Base-by-base conservation (phyloP, 1,140 invertebrate species). In the Alviniconcha marisindica region DNA sequence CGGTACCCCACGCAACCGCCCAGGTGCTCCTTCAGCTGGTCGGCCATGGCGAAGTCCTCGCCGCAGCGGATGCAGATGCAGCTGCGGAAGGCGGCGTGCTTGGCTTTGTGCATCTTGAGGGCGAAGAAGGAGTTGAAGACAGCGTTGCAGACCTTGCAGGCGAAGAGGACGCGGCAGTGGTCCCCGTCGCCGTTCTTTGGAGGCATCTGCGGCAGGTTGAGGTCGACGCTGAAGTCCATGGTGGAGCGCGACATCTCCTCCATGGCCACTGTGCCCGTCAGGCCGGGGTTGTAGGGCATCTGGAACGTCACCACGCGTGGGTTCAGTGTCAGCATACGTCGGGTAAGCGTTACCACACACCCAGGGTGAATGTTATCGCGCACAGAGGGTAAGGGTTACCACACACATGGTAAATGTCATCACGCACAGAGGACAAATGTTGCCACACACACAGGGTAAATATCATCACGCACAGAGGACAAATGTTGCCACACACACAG, bases 31-130 rank as follows among this genome's bases (percentile, higher is more conserved):
- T 44, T 81, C 63, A 69, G 42, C 42, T 44, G 36, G 28, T 81
- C 66, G 28, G 28, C 28, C 15, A 42, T 28, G 42, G 42, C 42
- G 24, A 69, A 48, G 24, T 81, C 60, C 21, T 81, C 56, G 38
- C 79, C 69, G 36, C 69, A 71, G 69, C 69, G 69, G 28, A 71
- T 71, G 36, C 69, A 71, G 36, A 71, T 40, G 5, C 36, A 38
- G 33, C 3, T 42, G 33, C 38, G 33, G 3, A 71, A 42, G 36
- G 69, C 69, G 2, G 24, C 66, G 15, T 81, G 42, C 60, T 81
- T 81, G 44, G 44, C 51, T 44, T 77, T 77, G 44, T 77, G 44
- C 76, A 54, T 77, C 44, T 77, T 77, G 69, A 71, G 69, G 36
- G 69, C 69, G 69, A 71, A 71, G 69, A 71, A 71, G 14, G 69